These are phyloP conservation scores for Troilus luridus DNA, from an alignment of 2,888 invertebrate species.

Conservation along the genomic window DNA sequence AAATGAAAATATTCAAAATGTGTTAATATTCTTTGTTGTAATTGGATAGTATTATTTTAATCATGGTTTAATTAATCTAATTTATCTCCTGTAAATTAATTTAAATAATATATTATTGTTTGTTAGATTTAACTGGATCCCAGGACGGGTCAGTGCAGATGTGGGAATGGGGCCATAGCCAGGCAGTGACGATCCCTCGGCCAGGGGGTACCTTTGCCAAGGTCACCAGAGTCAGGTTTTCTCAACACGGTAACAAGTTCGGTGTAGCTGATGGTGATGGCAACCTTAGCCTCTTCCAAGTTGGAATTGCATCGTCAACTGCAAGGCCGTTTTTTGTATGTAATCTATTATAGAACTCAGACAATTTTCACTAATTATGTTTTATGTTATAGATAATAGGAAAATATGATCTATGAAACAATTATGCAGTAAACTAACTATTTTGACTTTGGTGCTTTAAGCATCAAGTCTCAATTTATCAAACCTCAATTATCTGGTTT, in stretches of 20 bases:
- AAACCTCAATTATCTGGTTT: too few species aligned
- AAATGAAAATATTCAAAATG: too few species aligned
- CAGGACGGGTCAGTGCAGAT: slow-evolving; percentile 96
- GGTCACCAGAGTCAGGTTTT: slow-evolving; percentile 95
- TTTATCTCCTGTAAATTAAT: slow-evolving; percentile 13
- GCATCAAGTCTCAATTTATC: too few species aligned
- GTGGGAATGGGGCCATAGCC: slow-evolving; percentile 98
- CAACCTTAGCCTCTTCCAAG: slow-evolving; percentile 95
- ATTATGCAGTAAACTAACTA: too few species aligned
- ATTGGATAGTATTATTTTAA: too few species aligned
- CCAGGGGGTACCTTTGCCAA: slow-evolving; percentile 96
- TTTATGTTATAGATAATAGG: too few species aligned
- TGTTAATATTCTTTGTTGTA: too few species aligned
- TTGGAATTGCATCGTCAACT: slow-evolving; percentile 82
- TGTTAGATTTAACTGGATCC: slow-evolving; percentile 89
- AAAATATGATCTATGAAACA: too few species aligned
- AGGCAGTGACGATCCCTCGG: slow-evolving; percentile 90
- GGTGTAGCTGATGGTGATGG: slow-evolving; percentile 99
- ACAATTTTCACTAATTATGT: too few species aligned
- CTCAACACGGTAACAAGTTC: slow-evolving; percentile 97
- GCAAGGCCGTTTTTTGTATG: slow-evolving; percentile 90
- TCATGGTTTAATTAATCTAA: too few species aligned
- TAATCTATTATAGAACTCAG: slow-evolving; percentile 65
- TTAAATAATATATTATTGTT: slow-evolving; percentile 16
- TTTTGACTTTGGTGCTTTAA: too few species aligned